Evolutionary conservation across 1,140 invertebrate species (phyloP), one percentile per base, ranked within the genome.

Genomic region (Saccostrea cuccullata): DNA sequence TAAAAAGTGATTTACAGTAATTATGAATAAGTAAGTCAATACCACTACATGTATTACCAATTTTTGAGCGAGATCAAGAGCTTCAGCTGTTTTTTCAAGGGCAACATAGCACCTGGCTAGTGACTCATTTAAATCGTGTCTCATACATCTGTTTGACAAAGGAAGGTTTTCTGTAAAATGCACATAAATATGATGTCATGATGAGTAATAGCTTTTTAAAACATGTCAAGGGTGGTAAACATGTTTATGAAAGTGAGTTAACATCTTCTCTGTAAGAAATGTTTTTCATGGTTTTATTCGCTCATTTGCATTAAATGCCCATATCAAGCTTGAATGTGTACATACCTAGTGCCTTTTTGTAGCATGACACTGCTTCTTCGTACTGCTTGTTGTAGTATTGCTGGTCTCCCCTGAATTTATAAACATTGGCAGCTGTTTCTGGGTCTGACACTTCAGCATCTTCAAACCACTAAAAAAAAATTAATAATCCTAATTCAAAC

Each of bases 81-180:
- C 82, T 47, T 84, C 82, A n/a, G 82, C 82, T 55, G 82, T 84
- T 55, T 55, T 84, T 5, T 84, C 55, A 17, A 84, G 12, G 82
- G 40, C 40, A 36, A 84, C 55, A 56, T 56, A 84, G 30, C 82
- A 84, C 82, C 82, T 84, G n/a, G 40, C 82, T 55, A 84, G 6
- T n/a, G 82, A 84, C 30, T 84, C 82, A 23, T 56, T 84, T 84
- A 84, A 84, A 56, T 84, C 82, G 23, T 84, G 82, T n/a, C 82
- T 47, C 82, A 84, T 84, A 84, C 82, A 84, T 55, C 82, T 55
- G 82, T 84, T 84, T 17, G 40, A 9, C 40, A 55, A 23, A 23
- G 82, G 82, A n/a, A 84, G 40, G 23, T 55, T 84, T 55, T 84
- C 82, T 84, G 55, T 84, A 55, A 84, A 84, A 77, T 64, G n/a